Evolutionary conservation across 2,113 vertebrate genomes (phyloP), one percentile per base, ranked within the genome.

Genomic region (Gila orcuttii): DNA sequence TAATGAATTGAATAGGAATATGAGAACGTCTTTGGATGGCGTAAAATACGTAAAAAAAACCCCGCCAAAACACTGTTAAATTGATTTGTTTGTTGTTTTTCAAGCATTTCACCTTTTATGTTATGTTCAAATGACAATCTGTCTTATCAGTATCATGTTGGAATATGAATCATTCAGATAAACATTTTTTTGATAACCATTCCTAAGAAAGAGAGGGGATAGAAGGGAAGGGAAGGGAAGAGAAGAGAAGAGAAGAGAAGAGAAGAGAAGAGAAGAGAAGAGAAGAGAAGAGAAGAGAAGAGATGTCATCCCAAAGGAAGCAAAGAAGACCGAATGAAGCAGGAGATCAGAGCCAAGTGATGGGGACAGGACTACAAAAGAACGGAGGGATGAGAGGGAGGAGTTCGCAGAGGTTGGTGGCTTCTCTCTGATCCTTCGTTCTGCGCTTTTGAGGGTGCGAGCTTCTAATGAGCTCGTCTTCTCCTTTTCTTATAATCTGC

Each of bases 401-500:
- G 85, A 88, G 88, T 79, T 68, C 13, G 21, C 62, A 33, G 90
- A 90, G 85, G 86, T 86, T 77, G 87, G 87, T 81, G 25, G 87
- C 82, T 90, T 82, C 86, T 86, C 90, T 93, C 92, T 89, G 87
- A 88, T 91, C 91, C 87, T 88, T 86, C 85, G 89, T 86, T 90
- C 80, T 57, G 36, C 87, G 91, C 92, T 92, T 94, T 93, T 94
- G 90, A 92, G 90, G 88, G 86, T 66, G 84, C 78, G 23, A 91
- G 90, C 92, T 91, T 91, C 90, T 94, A 95, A 94, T 92, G 94
- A 94, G 92, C 87, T 82, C 89, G 91, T 87, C 92, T 90, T 83
- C 86, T 83, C 39, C 90, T 90, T 89, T 91, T 90, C 94, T 94
- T 94, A 93, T 95, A 94, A 95, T 91, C 90, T 91, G 88, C 91